Conservation (phyloP, 2,113 vertebrate species). For the Alosa alosa region DNA sequence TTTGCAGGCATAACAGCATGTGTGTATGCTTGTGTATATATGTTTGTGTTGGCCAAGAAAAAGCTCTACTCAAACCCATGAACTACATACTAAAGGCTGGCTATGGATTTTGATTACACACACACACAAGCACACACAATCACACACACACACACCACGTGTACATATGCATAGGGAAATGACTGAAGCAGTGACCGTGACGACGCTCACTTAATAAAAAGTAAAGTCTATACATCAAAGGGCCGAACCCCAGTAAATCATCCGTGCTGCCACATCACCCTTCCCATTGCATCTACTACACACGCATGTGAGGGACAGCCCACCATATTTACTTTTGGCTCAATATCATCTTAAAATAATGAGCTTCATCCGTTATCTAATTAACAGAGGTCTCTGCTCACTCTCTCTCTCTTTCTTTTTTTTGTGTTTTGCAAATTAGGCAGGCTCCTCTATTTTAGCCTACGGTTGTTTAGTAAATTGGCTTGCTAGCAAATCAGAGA, state of each 20-base stretch:
- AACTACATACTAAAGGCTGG: not conserved
- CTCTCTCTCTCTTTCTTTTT: slow-evolving; percentile 35
- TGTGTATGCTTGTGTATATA: not conserved
- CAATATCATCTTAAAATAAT: slow-evolving; percentile 96
- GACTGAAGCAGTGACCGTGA: slow-evolving; percentile 62
- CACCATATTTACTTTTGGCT: slow-evolving; percentile 82
- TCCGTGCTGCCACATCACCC: slow-evolving; percentile 79
- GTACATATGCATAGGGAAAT: slow-evolving; percentile 53
- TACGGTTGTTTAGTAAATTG: slow-evolving; percentile 86
- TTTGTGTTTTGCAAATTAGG: slow-evolving; percentile 78
- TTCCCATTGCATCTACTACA: slow-evolving; percentile 78
- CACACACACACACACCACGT: not conserved
- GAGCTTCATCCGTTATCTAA: slow-evolving; percentile 95
- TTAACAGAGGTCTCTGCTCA: slow-evolving; percentile 78
- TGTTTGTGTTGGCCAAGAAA: not conserved
- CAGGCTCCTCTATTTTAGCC: slow-evolving; percentile 82
- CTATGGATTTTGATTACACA: slow-evolving; percentile 65
- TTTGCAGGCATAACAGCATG: too few species aligned
- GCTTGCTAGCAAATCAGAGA: slow-evolving; percentile 77
- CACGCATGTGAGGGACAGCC: slow-evolving; percentile 76
- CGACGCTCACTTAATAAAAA: slow-evolving; percentile 70
- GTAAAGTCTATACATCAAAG: slow-evolving; percentile 81
- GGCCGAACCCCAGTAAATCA: slow-evolving; percentile 84
- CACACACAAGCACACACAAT: not conserved
- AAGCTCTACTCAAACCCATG: not conserved